Evolutionary conservation across 2,113 vertebrate species (phyloP), one percentile per base, ranked within the genome.

Genomic region (Pampusana beccarii): DNA sequence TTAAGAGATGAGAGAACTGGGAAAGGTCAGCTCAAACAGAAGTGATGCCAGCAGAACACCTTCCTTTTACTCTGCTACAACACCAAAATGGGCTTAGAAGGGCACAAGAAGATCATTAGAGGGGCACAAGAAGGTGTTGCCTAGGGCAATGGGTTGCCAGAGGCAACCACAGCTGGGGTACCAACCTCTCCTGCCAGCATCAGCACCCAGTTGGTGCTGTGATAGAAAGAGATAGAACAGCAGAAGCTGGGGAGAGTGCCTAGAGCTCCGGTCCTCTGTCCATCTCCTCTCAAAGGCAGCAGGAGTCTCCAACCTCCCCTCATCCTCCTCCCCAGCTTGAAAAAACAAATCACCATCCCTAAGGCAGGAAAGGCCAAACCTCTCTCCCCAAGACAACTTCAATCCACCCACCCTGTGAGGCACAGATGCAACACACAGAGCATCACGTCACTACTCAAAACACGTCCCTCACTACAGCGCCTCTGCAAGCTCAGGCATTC

Each of bases 401-500:
- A 20, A 26, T 8, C 19, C 19, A 5, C 17, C 25, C 19, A 31
- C 21, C 31, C 17, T 2, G 6, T 4, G 25, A 80, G n/a, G 62
- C 56, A 8, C 50, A 46, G 44, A 46, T 46, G 44, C 18, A 46
- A 13, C 8, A 2, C 8, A 11, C 3, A 10, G 29, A 74, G 42
- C 56, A 23, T 28, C 56, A 20, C 3, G 3, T 17, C 61, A 13
- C 28, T 38, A 20, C 42, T 58, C 28, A 40, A 31, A 69, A 36
- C 7, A 7, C 0, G 1, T 4, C 57, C 51, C 40, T 74, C 5
- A 0, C 33, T 34, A 5, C 4, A 17, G 10, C 5, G 19, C 14
- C 36, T 44, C 46, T 53, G 11, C 11, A 12, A 38, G 24, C 46
- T 18, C 28, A 11, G n/a, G 56, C 9, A 5, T 57, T 66, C 34